These are phyloP conservation scores for Mustela nigripes DNA, from an alignment of 2,113 vertebrate genomes.

Conservation along the genomic window DNA sequence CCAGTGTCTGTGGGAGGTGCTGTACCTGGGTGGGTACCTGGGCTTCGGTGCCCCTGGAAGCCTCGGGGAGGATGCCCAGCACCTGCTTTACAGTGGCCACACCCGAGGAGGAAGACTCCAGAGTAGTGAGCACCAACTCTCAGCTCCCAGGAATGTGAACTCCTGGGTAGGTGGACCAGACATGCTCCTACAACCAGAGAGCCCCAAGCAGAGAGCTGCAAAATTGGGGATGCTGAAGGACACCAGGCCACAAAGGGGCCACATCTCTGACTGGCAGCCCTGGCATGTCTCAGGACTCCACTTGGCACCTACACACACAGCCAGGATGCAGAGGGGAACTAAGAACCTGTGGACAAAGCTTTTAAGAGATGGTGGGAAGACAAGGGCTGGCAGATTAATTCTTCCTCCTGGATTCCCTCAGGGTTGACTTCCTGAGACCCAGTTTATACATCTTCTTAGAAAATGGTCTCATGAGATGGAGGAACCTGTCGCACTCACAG, in stretches of 20 bases:
- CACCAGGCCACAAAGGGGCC: accelerated
- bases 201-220: not conserved
- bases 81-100: not conserved
- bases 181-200: not conserved
- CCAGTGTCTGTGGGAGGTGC: not conserved
- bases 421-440: not conserved
- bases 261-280: not conserved
- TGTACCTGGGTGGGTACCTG: too few species aligned
- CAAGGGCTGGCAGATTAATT: not conserved
- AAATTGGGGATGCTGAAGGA: not conserved
- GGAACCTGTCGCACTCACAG: not conserved
- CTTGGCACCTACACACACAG: not conserved
- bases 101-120: not conserved
- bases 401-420: not conserved
- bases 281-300: not conserved
- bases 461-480: not conserved
- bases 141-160: not conserved
- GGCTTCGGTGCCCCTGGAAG: not conserved
- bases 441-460: not conserved
- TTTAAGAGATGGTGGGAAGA: not conserved
- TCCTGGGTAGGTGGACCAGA: not conserved
- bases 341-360: not conserved
- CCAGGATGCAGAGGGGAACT: not conserved
- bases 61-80: not conserved
- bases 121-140: not conserved